Percentiles rank a stretch among this genome's conserved stretches.
Conservation (phyloP, 2,888 invertebrate species). For the Eugnorisma glareosa region DNA sequence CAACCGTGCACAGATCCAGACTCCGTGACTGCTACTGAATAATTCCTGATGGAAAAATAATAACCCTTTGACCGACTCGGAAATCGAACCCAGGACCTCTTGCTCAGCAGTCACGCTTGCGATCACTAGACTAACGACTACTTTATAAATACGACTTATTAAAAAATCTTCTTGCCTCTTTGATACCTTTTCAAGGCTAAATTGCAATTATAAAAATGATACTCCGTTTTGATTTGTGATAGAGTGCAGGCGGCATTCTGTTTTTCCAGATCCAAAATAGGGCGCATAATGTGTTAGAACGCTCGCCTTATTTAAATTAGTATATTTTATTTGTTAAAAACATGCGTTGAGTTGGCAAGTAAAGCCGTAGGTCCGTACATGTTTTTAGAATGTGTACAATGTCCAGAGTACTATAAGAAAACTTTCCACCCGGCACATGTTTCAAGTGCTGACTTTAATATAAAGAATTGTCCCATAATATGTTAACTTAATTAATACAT, state of each 20-base stretch:
- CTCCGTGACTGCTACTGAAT: too few species aligned
- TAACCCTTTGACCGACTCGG: too few species aligned
- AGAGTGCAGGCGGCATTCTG: background rate
- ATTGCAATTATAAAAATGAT: background rate
- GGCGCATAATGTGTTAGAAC: background rate
- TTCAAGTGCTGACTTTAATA: background rate
- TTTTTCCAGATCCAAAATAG: background rate
- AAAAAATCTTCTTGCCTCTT: background rate
- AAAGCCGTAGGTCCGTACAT: too few species aligned
- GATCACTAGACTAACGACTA: too few species aligned
- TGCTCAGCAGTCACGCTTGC: too few species aligned
- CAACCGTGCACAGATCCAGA: too few species aligned
- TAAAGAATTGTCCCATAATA: conserved; percentile 10
- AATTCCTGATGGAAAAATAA: too few species aligned
- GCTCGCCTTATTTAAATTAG: background rate
- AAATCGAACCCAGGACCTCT: too few species aligned
- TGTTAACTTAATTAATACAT: conserved; percentile 17
- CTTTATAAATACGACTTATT: background rate
- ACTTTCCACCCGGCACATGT: background rate
- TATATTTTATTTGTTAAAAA: too few species aligned
- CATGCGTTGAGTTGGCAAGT: too few species aligned
- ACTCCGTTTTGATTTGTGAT: background rate
- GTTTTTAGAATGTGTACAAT: background rate
- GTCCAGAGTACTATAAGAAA: background rate
- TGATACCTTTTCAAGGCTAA: background rate